Evolutionary conservation across 2,797 vertebrate genomes (phyloP).

Genomic region (Tamandua tetradactyla): DNA sequence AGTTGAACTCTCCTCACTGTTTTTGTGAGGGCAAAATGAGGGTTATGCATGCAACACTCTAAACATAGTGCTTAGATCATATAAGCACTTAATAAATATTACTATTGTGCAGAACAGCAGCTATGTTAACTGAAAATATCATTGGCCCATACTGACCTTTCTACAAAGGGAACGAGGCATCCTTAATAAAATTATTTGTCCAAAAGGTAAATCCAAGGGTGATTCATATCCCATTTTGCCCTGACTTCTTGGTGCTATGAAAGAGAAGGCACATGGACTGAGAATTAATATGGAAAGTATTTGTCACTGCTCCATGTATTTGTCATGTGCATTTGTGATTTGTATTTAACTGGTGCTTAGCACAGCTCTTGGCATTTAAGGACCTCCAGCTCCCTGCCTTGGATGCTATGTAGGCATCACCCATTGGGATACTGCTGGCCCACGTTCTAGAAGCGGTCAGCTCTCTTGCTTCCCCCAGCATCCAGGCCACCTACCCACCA

Average conservation of each 20-base stretch:
- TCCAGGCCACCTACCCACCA: background rate
- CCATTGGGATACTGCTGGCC: background rate
- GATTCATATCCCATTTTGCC: background rate
- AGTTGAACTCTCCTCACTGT: background rate
- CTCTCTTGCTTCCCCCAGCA: fast-evolving
- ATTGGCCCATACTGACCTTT: background rate
- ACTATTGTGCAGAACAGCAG: background rate
- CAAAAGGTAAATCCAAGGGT: background rate
- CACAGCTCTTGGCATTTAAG: background rate
- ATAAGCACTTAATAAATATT: background rate
- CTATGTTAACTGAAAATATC: background rate
- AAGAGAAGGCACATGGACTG: background rate
- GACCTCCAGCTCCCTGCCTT: fast-evolving
- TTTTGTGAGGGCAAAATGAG: background rate
- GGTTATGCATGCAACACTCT: background rate
- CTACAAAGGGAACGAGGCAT: background rate
- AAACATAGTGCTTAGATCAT: background rate
- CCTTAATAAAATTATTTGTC: background rate
- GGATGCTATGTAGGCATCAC: background rate
- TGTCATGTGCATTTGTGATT: background rate
- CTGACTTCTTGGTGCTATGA: background rate
- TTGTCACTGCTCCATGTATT: background rate
- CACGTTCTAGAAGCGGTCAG: background rate
- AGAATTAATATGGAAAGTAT: too few relatives aligned
- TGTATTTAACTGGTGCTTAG: background rate